Base-by-base conservation (phyloP, 2,797 vertebrate genomes). In the Karalla daura region DNA sequence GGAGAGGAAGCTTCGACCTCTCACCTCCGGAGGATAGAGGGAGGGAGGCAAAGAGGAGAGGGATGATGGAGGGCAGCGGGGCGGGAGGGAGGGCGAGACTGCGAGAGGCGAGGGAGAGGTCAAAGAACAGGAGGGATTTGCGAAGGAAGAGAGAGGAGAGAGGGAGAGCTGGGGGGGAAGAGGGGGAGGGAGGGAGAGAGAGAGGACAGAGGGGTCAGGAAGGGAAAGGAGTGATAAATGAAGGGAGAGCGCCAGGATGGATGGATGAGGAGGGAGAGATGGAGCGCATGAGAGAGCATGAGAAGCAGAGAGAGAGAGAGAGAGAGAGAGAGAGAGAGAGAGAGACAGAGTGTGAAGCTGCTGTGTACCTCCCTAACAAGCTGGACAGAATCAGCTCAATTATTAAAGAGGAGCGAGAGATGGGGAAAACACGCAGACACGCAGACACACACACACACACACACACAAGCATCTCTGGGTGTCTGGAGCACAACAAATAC, bases 341-440 rank as follows among this genome's bases (percentile, higher is more conserved):
- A 69, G 70, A 86, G 85, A 86, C 76, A 55, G 83, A 85, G 88
- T 89, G 90, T 80, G 86, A 90, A 86, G 85, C 87, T 86, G 86
- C 85, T 89, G 90, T 89, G 86, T 92, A 88, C 91, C 90, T 91
- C 88, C 81, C 89, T 92, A 94, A 94, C 89, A 90, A 94, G 92
- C 89, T 85, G 86, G 91, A 92, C 90, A 91, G 90, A 93, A 92
- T 92, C 91, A 90, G 86, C 89, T 94, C 91, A 93, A 93, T 94
- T 92, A 94, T 94, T 94, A 90, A 92, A 92, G 89, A 92, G 85
- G 78, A 74, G 89, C 86, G 90, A 90, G 87, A 85, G 89, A 89
- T 84, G 88, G 88, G 85, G 84, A 87, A 87, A 86, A 90, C 88
- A 75, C 56, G 71, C 62, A 83, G 37, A 70, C 88, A 75, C 56